Percentiles rank a stretch among this genome's conserved stretches.
Evolutionary conservation across 2,113 vertebrate species (phyloP).

Genomic region (Xerus inauris): DNA sequence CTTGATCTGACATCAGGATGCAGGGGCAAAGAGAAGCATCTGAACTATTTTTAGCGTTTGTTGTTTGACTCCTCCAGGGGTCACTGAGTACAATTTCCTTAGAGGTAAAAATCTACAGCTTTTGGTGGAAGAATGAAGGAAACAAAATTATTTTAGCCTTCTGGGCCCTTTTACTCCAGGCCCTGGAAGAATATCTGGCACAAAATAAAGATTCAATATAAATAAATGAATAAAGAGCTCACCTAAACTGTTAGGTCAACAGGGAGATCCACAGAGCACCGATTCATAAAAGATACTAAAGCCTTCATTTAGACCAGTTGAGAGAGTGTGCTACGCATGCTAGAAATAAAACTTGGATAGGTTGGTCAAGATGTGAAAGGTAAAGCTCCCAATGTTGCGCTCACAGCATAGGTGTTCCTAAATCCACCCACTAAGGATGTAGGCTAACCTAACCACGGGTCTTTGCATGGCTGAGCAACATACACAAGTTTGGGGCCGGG

Average conservation of each 20-base stretch:
- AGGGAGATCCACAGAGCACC: neutral
- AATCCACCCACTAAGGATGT: neutral
- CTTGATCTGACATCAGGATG: neutral
- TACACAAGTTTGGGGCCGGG: neutral
- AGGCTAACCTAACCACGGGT: neutral
- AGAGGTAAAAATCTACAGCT: neutral
- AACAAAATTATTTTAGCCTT: neutral
- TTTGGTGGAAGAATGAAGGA: neutral
- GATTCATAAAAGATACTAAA: neutral
- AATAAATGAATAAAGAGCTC: neutral
- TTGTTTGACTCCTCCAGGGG: neutral
- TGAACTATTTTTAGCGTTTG: neutral
- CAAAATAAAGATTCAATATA: neutral
- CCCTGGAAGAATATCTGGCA: neutral
- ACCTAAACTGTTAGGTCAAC: neutral
- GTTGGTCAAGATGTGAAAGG: neutral
- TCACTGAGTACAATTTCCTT: conserved; percentile 5
- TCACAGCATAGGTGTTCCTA: neutral
- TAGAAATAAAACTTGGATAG: neutral
- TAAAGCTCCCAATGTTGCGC: neutral
- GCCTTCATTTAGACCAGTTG: neutral
- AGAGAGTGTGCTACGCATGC: neutral
- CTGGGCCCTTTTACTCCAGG: neutral
- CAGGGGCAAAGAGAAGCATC: neutral
- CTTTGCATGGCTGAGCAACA: neutral